Evolutionary conservation across 53 echinoderm and acorn worm species (phyloP), one percentile per base, ranked within the genome.

Genomic region (Henricia sp.): DNA sequence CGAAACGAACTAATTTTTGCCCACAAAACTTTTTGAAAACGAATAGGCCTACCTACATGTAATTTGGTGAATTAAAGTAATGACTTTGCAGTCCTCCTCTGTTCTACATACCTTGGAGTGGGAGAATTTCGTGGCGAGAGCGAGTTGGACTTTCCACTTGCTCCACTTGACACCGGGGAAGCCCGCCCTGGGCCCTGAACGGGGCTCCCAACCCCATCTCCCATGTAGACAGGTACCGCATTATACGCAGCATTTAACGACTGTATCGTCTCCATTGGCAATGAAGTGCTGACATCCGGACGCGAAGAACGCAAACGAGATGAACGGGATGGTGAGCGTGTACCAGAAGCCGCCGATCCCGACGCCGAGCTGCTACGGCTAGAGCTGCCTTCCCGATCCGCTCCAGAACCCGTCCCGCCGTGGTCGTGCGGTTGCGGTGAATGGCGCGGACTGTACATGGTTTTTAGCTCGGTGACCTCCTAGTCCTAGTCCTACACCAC

Each of bases 221-320:
- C 94, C 50, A 97, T 94, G 82, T 94, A 97, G 59, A 94, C 86
- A 48, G 93, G 94, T 17, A 90, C 93, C 32, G 97, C 93, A 65
- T 97, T 97, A 57, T 97, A 97, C 29, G 92, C 97, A 63, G 97
- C 97, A 85, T 94, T 97, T 19, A 97, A 86, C 54, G 97, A 97
- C 82, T 97, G 97, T 42, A 97, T 89, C 41, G 94, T 90, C 89
- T 97, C 97, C 97, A 97, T 97, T 20, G 94, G 94, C 67, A 91
- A 74, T 19, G 86, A 83, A 51, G 90, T 44, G 82, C 84, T 76
- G 13, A 90, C 75, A 50, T 93, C 93, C 27, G 91, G 76, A 25
- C 91, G 46, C 2, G 80, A 62, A 0, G 80, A 41, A 57, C 63
- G 64, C 50, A 46, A 20, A 42, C 75, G 68, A 26, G 85, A 30